Evolutionary conservation across 2,113 vertebrate genomes (phyloP), one percentile per base, ranked within the genome.

Genomic region (Pantherophis guttatus): DNA sequence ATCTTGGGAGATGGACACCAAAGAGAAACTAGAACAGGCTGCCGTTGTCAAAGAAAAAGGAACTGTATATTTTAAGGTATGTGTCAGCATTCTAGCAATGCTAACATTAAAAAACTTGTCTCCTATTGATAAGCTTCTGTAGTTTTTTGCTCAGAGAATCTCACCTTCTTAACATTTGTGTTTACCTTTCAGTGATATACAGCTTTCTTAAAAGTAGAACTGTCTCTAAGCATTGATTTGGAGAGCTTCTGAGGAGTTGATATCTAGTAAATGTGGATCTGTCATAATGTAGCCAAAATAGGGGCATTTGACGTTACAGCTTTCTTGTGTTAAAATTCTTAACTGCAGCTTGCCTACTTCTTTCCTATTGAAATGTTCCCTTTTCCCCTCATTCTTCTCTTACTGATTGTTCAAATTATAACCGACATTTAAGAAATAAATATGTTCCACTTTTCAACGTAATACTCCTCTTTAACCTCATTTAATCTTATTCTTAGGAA

Each of bases 1-100:
- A 97, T 98, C 98, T 21, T 99, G 99, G 99, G 99, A 99, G 97
- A 99, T 99, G 99, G 98, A 98, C 95, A 98, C 99, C 96, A 98
- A 98, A 62, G 99, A 99, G 96, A 99, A 99, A 97, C 96, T 99
- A 96, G 98, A 98, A 93, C 97, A 98, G 96, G 98, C 98, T 44
- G 97, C 95, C 8, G 92, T 97, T 21, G 98, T 99, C 89, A 99
- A 99, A 96, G 98, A 98, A 95, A 99, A 99, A 96, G 99, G 99
- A 93, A 99, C 99, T 0, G 97, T 98, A 88, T 99, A 99, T 97
- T 99, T 99, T 97, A 99, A 99, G 99, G 99, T 99, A 93, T 91
- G 97, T 97, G 75, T 93, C 2, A 91, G 90, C 1, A 13, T 91
- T 88, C 26, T 57, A 50, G 2, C 75, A 81, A 88, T 0, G 1